These are phyloP conservation scores for Dinoponera quadriceps DNA, from an alignment of 1,140 invertebrate species.

Conservation along the genomic window DNA sequence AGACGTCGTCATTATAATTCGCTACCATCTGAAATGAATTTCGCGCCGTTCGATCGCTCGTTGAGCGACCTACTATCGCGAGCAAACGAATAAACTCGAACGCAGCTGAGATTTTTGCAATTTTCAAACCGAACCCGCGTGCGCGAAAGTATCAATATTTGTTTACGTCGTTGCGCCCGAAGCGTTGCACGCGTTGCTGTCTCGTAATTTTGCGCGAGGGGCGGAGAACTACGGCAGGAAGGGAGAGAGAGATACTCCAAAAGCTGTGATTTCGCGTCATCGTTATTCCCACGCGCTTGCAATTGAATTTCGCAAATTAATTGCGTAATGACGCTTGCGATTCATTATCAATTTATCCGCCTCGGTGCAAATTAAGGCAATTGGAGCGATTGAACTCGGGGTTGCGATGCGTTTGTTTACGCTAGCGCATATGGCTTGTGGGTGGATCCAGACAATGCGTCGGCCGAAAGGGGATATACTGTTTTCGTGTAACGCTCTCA, in stretches of 20 bases:
- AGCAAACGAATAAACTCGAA: slow-evolving; percentile 50
- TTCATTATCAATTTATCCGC: slow-evolving; percentile 76
- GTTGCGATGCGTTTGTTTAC: slow-evolving; percentile 31
- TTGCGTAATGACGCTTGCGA: slow-evolving; percentile 75
- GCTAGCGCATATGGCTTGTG: slow-evolving; percentile 48
- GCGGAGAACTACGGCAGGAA: background rate
- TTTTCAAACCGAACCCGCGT: slow-evolving; percentile 52
- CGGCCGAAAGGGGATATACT: slow-evolving; percentile 9
- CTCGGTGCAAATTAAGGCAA: slow-evolving; percentile 77
- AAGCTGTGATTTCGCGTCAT: slow-evolving; percentile 29
- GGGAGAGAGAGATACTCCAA: slow-evolving; percentile 15
- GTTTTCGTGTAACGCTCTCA: slow-evolving; percentile 13
- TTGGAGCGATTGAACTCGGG: slow-evolving; percentile 71
- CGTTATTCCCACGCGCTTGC: slow-evolving; percentile 28
- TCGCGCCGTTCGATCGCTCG: slow-evolving; percentile 14
- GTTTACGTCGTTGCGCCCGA: slow-evolving; percentile 55
- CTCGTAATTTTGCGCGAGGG: slow-evolving; percentile 33
- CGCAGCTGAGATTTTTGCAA: slow-evolving; percentile 45
- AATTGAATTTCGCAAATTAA: slow-evolving; percentile 79
- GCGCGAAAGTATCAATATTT: slow-evolving; percentile 58
- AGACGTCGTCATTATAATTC: slow-evolving; percentile 20
- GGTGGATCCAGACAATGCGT: slow-evolving; percentile 17
- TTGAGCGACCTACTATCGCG: background rate
- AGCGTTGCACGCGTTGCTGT: slow-evolving; percentile 31
- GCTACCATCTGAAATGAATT: slow-evolving; percentile 46